phyloP scores from a whole-genome alignment of 2,888 invertebrate genomes.

The Epinotia bilunana region DNA sequence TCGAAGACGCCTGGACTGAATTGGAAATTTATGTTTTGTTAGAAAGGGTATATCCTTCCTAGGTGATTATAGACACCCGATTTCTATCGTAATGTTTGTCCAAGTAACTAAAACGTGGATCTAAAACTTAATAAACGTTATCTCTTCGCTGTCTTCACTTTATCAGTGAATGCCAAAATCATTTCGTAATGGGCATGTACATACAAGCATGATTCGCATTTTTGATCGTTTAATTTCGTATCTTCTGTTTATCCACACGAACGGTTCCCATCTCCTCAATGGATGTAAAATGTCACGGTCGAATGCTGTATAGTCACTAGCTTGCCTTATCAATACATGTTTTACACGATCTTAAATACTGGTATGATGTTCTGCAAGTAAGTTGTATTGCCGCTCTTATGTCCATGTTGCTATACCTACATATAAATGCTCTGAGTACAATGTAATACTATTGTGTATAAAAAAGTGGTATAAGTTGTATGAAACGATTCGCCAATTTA shows the following conservation, averaged over 20 bases:
- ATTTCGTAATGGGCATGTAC: slow-evolving; percentile 12
- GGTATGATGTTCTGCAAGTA: neutral
- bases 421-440: neutral
- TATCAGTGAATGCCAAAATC: slow-evolving; percentile 1
- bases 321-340: slow-evolving; percentile 10
- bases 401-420: neutral
- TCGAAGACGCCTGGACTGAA: no score
- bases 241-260: slow-evolving; percentile 19
- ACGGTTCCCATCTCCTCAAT: slow-evolving; percentile 47
- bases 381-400: neutral
- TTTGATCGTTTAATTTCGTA: slow-evolving; percentile 22
- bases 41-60: no score
- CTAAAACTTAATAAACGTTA: neutral
- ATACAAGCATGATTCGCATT: slow-evolving; percentile 24
- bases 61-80: neutral
- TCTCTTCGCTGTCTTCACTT: neutral
- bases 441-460: neutral
- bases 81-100: neutral
- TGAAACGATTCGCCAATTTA: neutral
- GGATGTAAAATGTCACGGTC: slow-evolving; percentile 62
- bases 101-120: neutral
- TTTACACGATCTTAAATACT: slow-evolving; percentile 6
- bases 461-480: neutral
- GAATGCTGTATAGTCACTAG: slow-evolving; percentile 47
- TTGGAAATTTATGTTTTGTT: no score